Conservation (phyloP, 2,113 vertebrate species). For the Bagarius yarrelli region DNA sequence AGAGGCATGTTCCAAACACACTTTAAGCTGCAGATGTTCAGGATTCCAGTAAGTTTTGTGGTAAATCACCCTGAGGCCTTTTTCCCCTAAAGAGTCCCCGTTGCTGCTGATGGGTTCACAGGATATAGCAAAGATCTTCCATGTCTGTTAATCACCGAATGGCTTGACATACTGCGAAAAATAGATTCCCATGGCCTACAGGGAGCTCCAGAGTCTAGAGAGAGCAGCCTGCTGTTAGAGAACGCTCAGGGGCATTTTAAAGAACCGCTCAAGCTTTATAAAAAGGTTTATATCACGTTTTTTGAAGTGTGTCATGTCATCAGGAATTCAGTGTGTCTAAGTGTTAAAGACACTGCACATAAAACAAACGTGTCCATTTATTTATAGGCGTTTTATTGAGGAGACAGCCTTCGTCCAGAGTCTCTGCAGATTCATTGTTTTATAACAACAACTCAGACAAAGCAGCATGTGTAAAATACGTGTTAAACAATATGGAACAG, state of each 20-base stretch:
- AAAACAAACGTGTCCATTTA: background rate
- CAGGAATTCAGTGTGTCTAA: background rate
- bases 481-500: too few relatives aligned
- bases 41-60: constrained; percentile 4
- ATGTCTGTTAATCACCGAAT: background rate
- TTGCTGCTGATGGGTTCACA: background rate
- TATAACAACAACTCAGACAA: background rate
- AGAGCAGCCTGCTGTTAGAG: background rate
- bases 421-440: background rate
- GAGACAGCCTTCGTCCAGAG: background rate
- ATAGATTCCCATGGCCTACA: background rate
- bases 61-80: background rate
- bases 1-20: background rate
- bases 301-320: background rate
- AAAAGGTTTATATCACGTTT: too few relatives aligned
- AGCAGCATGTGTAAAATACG: background rate
- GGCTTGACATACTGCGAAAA: background rate
- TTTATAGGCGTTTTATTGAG: background rate
- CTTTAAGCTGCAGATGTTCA: background rate
- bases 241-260: background rate
- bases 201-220: background rate
- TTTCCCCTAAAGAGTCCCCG: background rate
- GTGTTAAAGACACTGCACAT: background rate
- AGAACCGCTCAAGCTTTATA: background rate
- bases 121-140: background rate